Percentiles rank a stretch among this genome's conserved stretches.
Conservation (phyloP, 2,113 vertebrate species). For the Zapornia atra region DNA sequence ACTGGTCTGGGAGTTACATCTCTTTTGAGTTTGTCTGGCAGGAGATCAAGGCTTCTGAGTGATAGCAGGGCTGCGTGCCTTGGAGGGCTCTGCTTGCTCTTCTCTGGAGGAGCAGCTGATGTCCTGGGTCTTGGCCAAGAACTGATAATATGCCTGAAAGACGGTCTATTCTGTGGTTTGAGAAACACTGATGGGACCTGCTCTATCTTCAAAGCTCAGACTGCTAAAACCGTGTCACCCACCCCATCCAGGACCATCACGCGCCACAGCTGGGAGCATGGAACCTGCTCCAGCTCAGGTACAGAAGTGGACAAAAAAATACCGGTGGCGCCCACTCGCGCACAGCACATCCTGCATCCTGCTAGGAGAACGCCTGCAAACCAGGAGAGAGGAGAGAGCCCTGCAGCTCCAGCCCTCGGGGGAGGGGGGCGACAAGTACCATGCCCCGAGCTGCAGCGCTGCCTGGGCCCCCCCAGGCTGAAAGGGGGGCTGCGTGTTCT, state of each 20-base stretch:
- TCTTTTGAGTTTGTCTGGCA: neutral
- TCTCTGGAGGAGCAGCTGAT: slow-evolving; percentile 8
- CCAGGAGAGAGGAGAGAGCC: neutral
- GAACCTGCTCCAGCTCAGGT: neutral
- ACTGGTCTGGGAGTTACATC: neutral
- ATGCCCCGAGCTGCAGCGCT: neutral
- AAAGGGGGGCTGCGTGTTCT: neutral
- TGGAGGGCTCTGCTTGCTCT: slow-evolving; percentile 11
- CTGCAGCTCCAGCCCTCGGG: neutral
- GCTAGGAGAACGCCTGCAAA: neutral
- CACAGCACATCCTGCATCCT: rapidly evolving
- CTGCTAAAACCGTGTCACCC: neutral
- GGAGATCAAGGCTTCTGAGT: neutral
- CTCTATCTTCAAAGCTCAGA: neutral
- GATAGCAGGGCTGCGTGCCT: neutral
- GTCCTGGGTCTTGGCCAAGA: slow-evolving; percentile 10
- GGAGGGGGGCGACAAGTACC: neutral
- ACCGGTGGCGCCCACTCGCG: neutral
- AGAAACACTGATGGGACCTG: neutral
- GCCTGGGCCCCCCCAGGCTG: neutral
- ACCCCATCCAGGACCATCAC: neutral
- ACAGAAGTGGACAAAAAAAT: neutral
- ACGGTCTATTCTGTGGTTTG: neutral
- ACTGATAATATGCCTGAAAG: neutral
- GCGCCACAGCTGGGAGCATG: neutral